Conservation (phyloP, 2,797 vertebrate genomes). For the Harpagifer antarcticus region DNA sequence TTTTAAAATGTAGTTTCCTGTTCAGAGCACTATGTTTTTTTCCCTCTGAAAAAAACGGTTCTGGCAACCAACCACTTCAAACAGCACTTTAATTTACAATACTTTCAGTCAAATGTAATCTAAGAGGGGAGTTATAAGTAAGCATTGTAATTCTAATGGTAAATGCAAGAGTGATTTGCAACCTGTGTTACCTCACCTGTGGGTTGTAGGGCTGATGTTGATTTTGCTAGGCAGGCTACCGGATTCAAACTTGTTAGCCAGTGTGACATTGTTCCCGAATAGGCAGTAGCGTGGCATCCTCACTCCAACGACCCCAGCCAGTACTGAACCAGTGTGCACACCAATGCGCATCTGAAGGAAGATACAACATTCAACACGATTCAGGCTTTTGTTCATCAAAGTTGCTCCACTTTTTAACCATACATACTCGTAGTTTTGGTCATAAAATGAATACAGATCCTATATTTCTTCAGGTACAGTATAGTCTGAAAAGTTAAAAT, state of each 20-base stretch:
- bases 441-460: not conserved
- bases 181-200: constrained; percentile 85
- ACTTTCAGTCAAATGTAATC: not conserved
- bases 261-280: constrained; percentile 97
- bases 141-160: not conserved
- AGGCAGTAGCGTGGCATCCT: constrained; percentile 99
- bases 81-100: not conserved
- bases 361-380: not conserved
- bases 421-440: not conserved
- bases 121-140: not conserved
- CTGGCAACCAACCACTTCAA: constrained; percentile 23
- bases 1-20: constrained; percentile 60
- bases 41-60: constrained; percentile 19
- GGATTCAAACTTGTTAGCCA: constrained; percentile 99
- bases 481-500: not conserved
- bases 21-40: constrained; percentile 31
- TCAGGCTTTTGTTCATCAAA: constrained; percentile 13
- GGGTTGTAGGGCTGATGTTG: constrained; percentile 96
- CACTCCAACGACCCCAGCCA: constrained; percentile 98
- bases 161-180: not conserved
- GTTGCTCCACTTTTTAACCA: not conserved
- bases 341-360: constrained; percentile 95
- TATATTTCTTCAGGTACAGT: not conserved
- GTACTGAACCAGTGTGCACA: constrained; percentile 95
- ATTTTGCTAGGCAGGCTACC: constrained; percentile 94